Base-by-base conservation (phyloP, 1,140 invertebrate genomes). In the Rhizoglyphus robini region DNA sequence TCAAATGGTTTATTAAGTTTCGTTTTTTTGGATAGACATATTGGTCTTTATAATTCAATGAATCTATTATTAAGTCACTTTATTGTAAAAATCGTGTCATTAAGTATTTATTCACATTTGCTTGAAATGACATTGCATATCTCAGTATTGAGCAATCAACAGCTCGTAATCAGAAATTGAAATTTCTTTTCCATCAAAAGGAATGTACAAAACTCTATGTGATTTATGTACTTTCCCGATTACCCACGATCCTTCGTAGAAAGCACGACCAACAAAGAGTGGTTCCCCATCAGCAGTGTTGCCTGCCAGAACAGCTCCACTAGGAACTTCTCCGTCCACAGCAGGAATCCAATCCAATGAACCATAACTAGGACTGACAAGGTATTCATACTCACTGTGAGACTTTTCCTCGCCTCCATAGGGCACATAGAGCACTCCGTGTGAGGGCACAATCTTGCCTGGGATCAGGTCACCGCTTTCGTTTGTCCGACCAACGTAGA, bases 401-500 rank as follows among this genome's bases (percentile, higher is more conserved):
- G 36, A n/a, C 3, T 36, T n/a, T 74, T 88, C 84, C 69, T 81
- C 71, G 64, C 86, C 84, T 4, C 76, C 82, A 69, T 80, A 88
- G 5, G 86, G 81, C 72, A 88, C 85, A 76, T 88, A 88, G 65
- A 83, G 81, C 1, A 80, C 80, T 3, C 76, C 81, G 72, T 86
- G 87, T 2, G 82, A 84, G 0, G 83, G 81, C 70, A 86, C 84
- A 0, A 91, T 82, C 73, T 81, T 81, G 70, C 79, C 79, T 18
- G 78, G 70, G 3, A 81, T 80, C 13, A 82, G 69, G 4, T 80
- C 78, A 8, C 82, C 78, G 54, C 80, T 74, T 69, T 83, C 81
- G 58, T 76, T 75, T 1, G 78, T 79, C 68, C 82, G 75, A 0
- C 82, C 83, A 20, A 83, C 73, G 68, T 79, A 83, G 29, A 72